Base-by-base conservation (phyloP, 64 coral and sea anemone species). In the Hydrozoanthus tunicans region DNA sequence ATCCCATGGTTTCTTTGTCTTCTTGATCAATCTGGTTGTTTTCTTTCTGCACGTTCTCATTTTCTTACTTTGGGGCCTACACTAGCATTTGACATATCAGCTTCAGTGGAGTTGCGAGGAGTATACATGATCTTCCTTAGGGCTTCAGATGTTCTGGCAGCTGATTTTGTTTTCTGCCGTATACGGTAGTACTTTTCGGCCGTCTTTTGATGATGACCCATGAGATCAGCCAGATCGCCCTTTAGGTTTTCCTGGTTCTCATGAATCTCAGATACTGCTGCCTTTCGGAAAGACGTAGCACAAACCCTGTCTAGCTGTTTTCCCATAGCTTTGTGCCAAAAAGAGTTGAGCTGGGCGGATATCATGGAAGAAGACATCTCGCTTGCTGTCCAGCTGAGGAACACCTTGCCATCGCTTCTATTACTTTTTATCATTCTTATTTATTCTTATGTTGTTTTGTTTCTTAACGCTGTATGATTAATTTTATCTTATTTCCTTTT, bases 101-200 rank as follows among this genome's bases (percentile, higher is more conserved):
- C 4, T 91, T 65, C 73, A 91, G 59, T 80, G 52, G 61, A 7
- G 58, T 77, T 84, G 64, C 79, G 23, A 78, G 73, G 64, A 4
- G 61, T 89, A 51, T 93, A 89, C 92, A 93, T 80, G 63, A 89
- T 89, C 5, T 89, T 89, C 65, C 86, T 89, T 54, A 89, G 56
- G 70, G 70, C 86, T 77, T 89, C 86, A 10, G 86, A 89, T 89
- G 70, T 89, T 76, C 71, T 89, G 86, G 86, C 86, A 62, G 86
- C 70, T 59, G 69, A 75, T 89, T 89, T 58, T 77, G 86, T 76
- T 61, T 89, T 68, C 75, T 84, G 79, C 2, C 93, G 93, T 59
- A 90, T 81, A 51, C 54, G 79, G 62, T 94, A 94, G 58, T 59
- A 94, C 86, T 94, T 94, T 75, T 94, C 61, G 4, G 88, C 93